phyloP scores from a whole-genome alignment of 2,797 vertebrate species.

The Carduelis carduelis region DNA sequence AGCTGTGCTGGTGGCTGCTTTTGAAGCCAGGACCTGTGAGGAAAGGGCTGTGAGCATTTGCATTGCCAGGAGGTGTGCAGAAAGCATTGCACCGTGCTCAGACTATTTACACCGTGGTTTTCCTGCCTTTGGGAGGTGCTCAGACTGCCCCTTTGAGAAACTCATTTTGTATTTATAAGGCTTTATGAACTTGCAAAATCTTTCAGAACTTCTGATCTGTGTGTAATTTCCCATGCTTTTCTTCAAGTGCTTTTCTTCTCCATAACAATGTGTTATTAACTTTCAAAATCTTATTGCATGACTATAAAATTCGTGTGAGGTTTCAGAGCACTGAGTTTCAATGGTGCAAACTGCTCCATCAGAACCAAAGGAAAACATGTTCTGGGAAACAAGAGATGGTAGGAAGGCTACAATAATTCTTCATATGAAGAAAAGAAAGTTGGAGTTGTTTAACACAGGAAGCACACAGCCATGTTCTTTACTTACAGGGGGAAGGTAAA shows the following conservation, averaged over 20 bases:
- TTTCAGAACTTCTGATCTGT: conserved; percentile 15
- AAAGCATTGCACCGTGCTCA: neutral
- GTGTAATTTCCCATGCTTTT: neutral
- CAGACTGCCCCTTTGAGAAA: neutral
- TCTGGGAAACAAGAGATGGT: neutral
- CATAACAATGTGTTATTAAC: conserved; percentile 35
- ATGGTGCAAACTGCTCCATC: neutral
- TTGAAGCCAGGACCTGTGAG: neutral
- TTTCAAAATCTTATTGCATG: neutral
- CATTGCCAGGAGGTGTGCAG: neutral
- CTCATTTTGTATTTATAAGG: conserved; percentile 33
- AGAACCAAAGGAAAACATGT: neutral
- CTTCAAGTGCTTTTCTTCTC: conserved; percentile 5
- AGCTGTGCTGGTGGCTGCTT: neutral
- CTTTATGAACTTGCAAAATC: conserved; percentile 18
- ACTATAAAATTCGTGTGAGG: neutral
- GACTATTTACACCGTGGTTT: neutral
- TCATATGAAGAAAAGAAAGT: neutral
- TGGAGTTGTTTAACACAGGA: neutral
- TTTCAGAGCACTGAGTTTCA: neutral
- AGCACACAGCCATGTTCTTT: neutral
- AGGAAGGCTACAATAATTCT: neutral
- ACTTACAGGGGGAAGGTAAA: neutral
- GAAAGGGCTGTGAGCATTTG: neutral
- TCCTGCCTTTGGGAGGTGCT: neutral